These are phyloP conservation scores for Champsocephalus gunnari DNA, from an alignment of 2,797 vertebrate genomes.

Conservation along the genomic window DNA sequence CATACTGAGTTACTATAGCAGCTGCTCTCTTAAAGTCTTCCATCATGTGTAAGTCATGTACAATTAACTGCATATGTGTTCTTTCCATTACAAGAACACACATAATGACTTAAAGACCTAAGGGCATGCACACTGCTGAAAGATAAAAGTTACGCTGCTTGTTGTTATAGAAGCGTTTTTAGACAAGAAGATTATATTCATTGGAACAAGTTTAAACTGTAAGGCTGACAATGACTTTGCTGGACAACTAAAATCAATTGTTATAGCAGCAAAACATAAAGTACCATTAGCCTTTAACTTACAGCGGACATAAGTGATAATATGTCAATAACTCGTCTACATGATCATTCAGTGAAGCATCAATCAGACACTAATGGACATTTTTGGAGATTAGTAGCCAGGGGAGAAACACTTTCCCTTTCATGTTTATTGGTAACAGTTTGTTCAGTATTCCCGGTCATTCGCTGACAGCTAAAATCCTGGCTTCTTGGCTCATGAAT, in stretches of 20 bases:
- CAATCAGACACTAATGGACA: constrained; percentile 13
- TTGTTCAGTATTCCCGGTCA: constrained; percentile 12
- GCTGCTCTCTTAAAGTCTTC: constrained; percentile 11
- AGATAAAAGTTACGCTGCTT: neutral
- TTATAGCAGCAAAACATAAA: constrained; percentile 53
- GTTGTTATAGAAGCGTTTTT: neutral
- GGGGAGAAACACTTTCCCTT: neutral
- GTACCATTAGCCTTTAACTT: constrained; percentile 53
- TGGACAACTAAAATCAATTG: constrained; percentile 27
- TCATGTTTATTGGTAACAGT: constrained; percentile 22
- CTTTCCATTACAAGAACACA: neutral
- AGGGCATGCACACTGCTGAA: constrained; percentile 11
- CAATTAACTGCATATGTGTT: neutral
- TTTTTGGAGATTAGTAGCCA: constrained; percentile 2
- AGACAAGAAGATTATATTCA: constrained; percentile 27
- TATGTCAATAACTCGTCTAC: constrained; percentile 19
- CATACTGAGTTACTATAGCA: constrained; percentile 19
- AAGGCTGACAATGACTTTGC: constrained; percentile 34
- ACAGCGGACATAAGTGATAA: constrained; percentile 37
- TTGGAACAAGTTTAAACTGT: constrained; percentile 33
- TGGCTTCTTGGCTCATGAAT: constrained; percentile 50
- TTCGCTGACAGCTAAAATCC: constrained; percentile 27
- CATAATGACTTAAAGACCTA: neutral
- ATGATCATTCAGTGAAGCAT: constrained; percentile 20
- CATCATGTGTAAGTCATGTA: neutral